Evolutionary conservation across 2,888 invertebrate genomes (phyloP), one percentile per base, ranked within the genome.

Genomic region (Drosophila cognata): DNA sequence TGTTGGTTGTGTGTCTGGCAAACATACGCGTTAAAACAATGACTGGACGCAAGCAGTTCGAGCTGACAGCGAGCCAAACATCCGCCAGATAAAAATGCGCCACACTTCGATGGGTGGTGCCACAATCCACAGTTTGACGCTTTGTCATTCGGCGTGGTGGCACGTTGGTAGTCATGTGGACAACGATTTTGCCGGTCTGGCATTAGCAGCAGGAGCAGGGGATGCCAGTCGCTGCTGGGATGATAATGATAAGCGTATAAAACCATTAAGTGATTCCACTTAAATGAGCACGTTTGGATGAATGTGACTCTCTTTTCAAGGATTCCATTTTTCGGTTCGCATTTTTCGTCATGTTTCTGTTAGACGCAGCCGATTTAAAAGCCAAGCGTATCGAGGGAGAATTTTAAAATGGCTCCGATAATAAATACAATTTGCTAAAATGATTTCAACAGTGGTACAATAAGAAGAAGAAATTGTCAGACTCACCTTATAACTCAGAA

Each of bases 211-310:
- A 46, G 31, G 4, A 25, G 31, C 38, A 25, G 67, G 29, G 3
- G 2, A 33, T 10, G 10, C 31, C 60, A 31, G 33, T 55, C 48
- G 69, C 58, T 52, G 51, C 64, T 71, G 77, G 81, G 74, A 78
- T 76, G 81, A 86, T 88, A 91, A 89, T 91, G 90, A 91, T 90
- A 90, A 91, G 89, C 84, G 82, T 66, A 89, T 89, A 89, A 91
- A 91, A 91, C 91, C 91, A 91, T 92, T 91, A 92, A 91, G 91
- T 86, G 87, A 91, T 92, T 91, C 89, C 92, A 89, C 92, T 92
- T 85, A 90, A 92, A 89, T 88, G 84, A 90, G 75, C 92, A 88
- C 85, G 87, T 84, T 88, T 82, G 83, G 79, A 74, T 74, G 78
- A 76, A 76, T 73, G 75, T 35, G 81, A 48, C 52, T 63, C 58